Base-by-base conservation (phyloP, 1,140 invertebrate genomes). In the Aradophagus sp. region DNA sequence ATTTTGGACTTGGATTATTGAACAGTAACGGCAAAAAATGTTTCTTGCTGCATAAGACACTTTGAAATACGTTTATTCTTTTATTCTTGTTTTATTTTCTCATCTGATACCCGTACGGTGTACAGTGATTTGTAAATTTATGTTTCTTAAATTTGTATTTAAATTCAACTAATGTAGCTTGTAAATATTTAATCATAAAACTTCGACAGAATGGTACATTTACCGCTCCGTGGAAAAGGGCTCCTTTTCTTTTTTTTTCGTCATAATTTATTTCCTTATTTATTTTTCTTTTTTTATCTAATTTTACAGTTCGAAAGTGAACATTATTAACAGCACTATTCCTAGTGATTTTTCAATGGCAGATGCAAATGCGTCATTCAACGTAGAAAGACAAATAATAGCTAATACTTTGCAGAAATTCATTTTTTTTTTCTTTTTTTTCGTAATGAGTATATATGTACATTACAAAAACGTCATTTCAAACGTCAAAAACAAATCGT, bases 171-270 rank as follows among this genome's bases (percentile, higher is more conserved):
- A 80, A 76, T 75, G 68, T 81, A 81, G 73, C 78, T 71, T 81
- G 76, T 82, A 80, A 81, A 77, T 79, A 73, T 84, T 76, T 80
- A 78, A 80, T 80, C 78, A 78, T 65, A 82, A 81, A 80, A 78
- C 74, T 81, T 78, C 79, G 83, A 83, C 81, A 83, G 80, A 84
- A 84, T 84, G 81, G 81, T 84, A 84, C 79, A 65, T 83, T 75
- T 69, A 79, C 74, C 81, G 76, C 77, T 84, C 75, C 76, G 73
- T 75, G 76, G 27, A 44, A 68, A 73, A 39, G 16, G 31, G n/a
- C n/a, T n/a, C n/a, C n/a, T n/a, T n/a, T n/a, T n/a, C n/a, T n/a
- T n/a, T n/a, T n/a, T n/a, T n/a, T n/a, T n/a, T n/a, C n/a, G n/a
- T n/a, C n/a, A n/a, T n/a, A n/a, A n/a, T n/a, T n/a, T n/a, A n/a